phyloP scores from a whole-genome alignment of 2,888 invertebrate genomes.

The Sesia bembeciformis region DNA sequence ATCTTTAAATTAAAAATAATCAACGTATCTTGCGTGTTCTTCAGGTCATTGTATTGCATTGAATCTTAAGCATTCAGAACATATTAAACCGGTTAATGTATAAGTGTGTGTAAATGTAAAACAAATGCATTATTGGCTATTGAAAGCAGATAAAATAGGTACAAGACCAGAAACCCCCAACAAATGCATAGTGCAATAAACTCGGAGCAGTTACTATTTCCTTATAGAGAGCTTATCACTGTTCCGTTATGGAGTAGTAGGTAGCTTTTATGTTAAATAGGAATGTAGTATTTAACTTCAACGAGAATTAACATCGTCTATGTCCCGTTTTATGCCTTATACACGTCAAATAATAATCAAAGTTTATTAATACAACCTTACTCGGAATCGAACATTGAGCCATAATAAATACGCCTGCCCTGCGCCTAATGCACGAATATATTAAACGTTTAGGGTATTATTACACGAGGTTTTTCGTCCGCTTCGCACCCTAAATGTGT shows the following conservation, averaged over 20 bases:
- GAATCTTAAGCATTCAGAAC: too few species aligned
- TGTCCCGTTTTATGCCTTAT: slow-evolving; percentile 10
- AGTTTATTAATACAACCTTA: slow-evolving; percentile 23
- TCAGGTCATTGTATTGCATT: too few species aligned
- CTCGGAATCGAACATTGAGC: slow-evolving; percentile 8
- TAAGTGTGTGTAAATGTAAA: too few species aligned
- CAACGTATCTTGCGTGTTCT: too few species aligned
- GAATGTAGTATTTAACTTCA: slow-evolving; percentile 23
- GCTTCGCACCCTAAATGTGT: slow-evolving; percentile 49
- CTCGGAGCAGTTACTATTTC: slow-evolving; percentile 17
- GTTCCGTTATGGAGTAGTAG: slow-evolving; percentile 19
- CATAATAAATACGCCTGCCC: slow-evolving; percentile 5
- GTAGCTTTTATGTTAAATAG: slow-evolving; percentile 15
- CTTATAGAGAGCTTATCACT: slow-evolving; percentile 18
- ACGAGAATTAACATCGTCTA: slow-evolving; percentile 21
- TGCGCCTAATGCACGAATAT: slow-evolving; percentile 18
- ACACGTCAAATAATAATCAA: slow-evolving; percentile 25
- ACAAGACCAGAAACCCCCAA: too few species aligned
- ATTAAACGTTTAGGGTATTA: slow-evolving; percentile 23
- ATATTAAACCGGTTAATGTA: too few species aligned
- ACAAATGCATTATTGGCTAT: too few species aligned
- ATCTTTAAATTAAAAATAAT: too few species aligned
- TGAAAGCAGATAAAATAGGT: too few species aligned
- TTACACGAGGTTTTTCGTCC: slow-evolving; percentile 35
- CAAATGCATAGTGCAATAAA: not conserved